Percentiles rank a stretch among this genome's conserved stretches.
These are phyloP conservation scores for Epizoanthus stellaris DNA, from an alignment of 92 coral and sea anemone species.

Conservation along the genomic window DNA sequence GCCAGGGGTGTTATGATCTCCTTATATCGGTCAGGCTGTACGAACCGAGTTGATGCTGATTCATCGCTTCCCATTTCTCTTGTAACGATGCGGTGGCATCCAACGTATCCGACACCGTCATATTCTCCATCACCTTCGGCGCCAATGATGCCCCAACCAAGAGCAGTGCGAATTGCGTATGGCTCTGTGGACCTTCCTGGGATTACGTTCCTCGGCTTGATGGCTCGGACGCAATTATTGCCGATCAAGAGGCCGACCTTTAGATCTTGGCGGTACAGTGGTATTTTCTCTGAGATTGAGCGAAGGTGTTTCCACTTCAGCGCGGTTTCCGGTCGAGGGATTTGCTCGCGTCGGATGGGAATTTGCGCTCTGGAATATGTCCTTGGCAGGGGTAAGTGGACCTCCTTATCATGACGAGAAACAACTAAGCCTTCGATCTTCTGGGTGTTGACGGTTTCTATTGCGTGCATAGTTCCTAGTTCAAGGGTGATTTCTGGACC, in stretches of 20 bases:
- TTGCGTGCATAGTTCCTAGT: slow-evolving; percentile 63
- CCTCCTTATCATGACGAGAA: slow-evolving; percentile 44
- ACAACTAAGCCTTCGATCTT: slow-evolving; percentile 59
- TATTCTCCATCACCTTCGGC: not conserved
- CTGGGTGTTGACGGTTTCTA: slow-evolving; percentile 39
- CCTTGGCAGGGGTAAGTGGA: slow-evolving; percentile 53
- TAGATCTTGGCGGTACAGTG: slow-evolving; percentile 34
- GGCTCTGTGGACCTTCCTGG: slow-evolving; percentile 39
- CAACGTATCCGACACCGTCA: not conserved
- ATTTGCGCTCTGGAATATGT: slow-evolving; percentile 61
- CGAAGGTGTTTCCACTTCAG: slow-evolving; percentile 51
- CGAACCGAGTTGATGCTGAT: not conserved
- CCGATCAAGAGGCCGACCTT: slow-evolving; percentile 57
- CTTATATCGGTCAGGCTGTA: too few species aligned
- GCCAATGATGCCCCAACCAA: slow-evolving; percentile 64
- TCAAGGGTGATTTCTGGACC: slow-evolving; percentile 53
- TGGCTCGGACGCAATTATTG: slow-evolving; percentile 63
- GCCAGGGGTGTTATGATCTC: not conserved
- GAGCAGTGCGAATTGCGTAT: slow-evolving; percentile 41
- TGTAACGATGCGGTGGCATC: slow-evolving; percentile 24
- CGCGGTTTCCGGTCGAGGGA: slow-evolving; percentile 63
- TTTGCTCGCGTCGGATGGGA: slow-evolving; percentile 63
- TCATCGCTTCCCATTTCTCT: slow-evolving; percentile 19
- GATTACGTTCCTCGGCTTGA: slow-evolving; percentile 45
- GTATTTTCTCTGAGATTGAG: slow-evolving; percentile 56